Percentiles rank a stretch among this genome's conserved stretches.
Conservation (phyloP, 2,113 vertebrate genomes). For the Riparia riparia region DNA sequence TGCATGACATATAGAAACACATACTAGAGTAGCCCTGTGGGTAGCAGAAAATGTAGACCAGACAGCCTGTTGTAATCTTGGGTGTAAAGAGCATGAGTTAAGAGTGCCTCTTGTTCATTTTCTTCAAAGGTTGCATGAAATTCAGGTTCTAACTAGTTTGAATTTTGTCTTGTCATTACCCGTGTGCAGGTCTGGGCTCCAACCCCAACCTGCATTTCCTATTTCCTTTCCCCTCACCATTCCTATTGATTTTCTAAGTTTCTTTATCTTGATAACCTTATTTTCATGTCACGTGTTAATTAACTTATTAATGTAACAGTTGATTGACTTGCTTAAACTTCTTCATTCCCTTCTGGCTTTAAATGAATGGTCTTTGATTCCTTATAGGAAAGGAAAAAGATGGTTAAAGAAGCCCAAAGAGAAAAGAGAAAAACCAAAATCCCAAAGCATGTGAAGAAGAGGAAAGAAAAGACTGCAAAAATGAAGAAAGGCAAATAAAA, state of each 20-base stretch:
- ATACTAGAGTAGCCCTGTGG: neutral
- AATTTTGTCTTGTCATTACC: neutral
- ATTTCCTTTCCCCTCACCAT: neutral
- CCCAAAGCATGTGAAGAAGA: conserved; percentile 93
- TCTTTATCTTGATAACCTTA: neutral
- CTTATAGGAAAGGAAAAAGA: conserved; percentile 89
- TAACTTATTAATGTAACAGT: neutral
- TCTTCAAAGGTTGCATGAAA: neutral
- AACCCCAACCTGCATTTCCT: neutral
- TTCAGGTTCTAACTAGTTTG: neutral
- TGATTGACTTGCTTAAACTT: neutral
- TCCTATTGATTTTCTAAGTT: neutral
- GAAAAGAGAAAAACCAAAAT: conserved; percentile 91
- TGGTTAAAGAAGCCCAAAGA: conserved; percentile 91
- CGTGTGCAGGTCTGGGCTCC: neutral
- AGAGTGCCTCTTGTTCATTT: neutral
- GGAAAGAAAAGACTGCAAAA: conserved; percentile 90
- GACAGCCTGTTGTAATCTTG: neutral
- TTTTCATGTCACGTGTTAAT: neutral
- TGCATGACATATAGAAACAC: neutral
- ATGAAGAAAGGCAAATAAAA: conserved; percentile 88
- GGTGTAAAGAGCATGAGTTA: neutral
- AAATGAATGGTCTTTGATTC: neutral
- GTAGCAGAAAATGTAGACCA: neutral
- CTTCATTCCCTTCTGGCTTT: neutral